Evolutionary conservation across 1,140 invertebrate species (phyloP), one percentile per base, ranked within the genome.

Genomic region (Eurosta solidaginis): DNA sequence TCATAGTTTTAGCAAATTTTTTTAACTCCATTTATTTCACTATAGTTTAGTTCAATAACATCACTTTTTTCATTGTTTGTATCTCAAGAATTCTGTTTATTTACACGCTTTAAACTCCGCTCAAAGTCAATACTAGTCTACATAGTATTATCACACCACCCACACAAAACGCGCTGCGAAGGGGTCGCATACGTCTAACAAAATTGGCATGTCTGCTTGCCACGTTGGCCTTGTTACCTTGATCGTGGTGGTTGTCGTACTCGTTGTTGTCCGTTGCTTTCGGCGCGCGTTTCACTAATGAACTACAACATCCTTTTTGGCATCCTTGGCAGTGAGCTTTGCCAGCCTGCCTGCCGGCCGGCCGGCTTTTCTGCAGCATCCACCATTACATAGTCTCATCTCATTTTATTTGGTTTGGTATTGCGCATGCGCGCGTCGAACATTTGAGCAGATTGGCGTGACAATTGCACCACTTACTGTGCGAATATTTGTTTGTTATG

Each of bases 381-480:
- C 73, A n/a, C 0, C 5, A 25, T 17, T 14, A 59, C 27, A 27
- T 25, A 9, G 22, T 25, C 6, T 20, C 17, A 22, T 12, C 20
- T 4, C 44, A 17, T 7, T 9, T 45, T 45, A 7, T 9, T 76
- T 22, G 59, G 25, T 29, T 33, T n/a, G 40, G 49, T 36, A 78
- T 20, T 76, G 73, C 42, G 78, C 78, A 78, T 75, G 73, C 73
- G 68, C 74, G 36, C 29, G 44, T 78, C 78, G 54, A 78, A 78
- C 78, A 76, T 76, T 63, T 76, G 50, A 75, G 68, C 14, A 47
- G 45, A 3, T 54, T 20, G 33, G 45, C n/a, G 45, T 47, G 45
- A n/a, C 45, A n/a, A 50, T 63, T 59, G 40, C 25, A 59, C 40
- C 52, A 29, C 40, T 59, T 63, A 12, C 17, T 77, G 40, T 77